Evolutionary conservation across 2,888 invertebrate genomes (phyloP).

Genomic region (Caenorhabditis plicata): DNA sequence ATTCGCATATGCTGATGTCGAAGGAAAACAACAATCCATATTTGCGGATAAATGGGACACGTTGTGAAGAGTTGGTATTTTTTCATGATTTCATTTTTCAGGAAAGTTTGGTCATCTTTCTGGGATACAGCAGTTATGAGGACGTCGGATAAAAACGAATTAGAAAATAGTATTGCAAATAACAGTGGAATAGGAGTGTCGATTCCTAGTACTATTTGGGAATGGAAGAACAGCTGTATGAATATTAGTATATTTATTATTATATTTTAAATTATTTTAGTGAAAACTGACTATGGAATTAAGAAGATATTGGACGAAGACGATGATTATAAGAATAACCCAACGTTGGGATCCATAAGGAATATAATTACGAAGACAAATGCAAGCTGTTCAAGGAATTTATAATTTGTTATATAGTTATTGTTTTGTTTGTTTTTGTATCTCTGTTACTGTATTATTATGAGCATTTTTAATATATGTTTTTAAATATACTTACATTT

Average conservation of each 20-base stretch:
- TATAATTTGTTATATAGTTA: too few relatives aligned
- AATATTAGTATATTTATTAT: neutral
- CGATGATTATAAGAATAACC: slow-evolving; percentile 8
- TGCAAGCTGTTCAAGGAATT: neutral
- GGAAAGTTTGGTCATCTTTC: slow-evolving; percentile 14
- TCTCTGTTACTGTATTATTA: too few relatives aligned
- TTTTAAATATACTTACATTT: too few relatives aligned
- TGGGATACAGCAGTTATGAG: slow-evolving; percentile 32
- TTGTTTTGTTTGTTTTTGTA: too few relatives aligned
- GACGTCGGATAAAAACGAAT: slow-evolving; percentile 9
- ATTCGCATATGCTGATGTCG: slow-evolving; percentile 14
- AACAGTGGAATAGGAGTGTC: neutral
- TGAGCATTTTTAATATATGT: too few relatives aligned
- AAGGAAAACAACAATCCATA: slow-evolving; percentile 8
- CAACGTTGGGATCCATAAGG: slow-evolving; percentile 11
- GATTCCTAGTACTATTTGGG: slow-evolving; percentile 13
- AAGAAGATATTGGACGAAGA: slow-evolving; percentile 16
- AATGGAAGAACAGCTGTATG: slow-evolving; percentile 24
- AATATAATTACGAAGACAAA: slow-evolving; percentile 3
- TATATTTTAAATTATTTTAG: slow-evolving; percentile 10
- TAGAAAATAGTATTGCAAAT: neutral
- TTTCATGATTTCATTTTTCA: neutral
- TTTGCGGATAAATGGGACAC: slow-evolving; percentile 18
- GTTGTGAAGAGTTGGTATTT: neutral
- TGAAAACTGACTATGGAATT: slow-evolving; percentile 12